Percentiles rank a stretch among this genome's conserved stretches.
These are phyloP conservation scores for Diachrysia chrysitis DNA, from an alignment of 2,888 invertebrate genomes.

Conservation along the genomic window DNA sequence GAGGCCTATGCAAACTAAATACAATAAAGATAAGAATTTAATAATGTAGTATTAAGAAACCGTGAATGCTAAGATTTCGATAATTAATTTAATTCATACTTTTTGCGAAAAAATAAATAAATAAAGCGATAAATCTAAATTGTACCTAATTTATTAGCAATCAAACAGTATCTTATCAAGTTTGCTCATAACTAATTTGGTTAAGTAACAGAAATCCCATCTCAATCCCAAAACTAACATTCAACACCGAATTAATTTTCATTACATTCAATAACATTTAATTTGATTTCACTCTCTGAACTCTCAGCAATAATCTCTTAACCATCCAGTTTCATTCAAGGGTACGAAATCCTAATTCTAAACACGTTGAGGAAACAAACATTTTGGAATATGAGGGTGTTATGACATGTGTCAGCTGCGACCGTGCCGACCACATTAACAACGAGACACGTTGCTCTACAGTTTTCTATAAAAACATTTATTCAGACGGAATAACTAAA, in stretches of 20 bases:
- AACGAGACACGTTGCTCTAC: conserved; percentile 50
- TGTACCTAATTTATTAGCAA: neutral
- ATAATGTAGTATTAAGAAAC: neutral
- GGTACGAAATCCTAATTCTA: conserved; percentile 55
- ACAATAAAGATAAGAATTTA: too few relatives aligned
- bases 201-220: neutral
- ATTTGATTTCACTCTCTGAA: conserved; percentile 27
- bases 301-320: conserved; percentile 10
- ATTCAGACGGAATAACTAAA: conserved; percentile 48
- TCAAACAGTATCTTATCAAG: neutral
- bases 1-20: too few relatives aligned
- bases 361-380: conserved; percentile 64
- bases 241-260: conserved; percentile 5
- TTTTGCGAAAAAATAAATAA: too few relatives aligned
- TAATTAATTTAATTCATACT: neutral
- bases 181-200: conserved; percentile 1
- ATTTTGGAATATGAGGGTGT: conserved; percentile 63
- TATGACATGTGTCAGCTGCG: conserved; percentile 79
- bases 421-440: conserved; percentile 59
- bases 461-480: conserved; percentile 47
- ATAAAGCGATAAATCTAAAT: neutral
- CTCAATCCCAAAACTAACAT: neutral
- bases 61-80: neutral
- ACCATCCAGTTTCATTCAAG: conserved; percentile 32
- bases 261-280: conserved; percentile 15